These are phyloP conservation scores for Stomatorhinus ivindoensis DNA, from an alignment of 2,113 vertebrate genomes.

Conservation along the genomic window DNA sequence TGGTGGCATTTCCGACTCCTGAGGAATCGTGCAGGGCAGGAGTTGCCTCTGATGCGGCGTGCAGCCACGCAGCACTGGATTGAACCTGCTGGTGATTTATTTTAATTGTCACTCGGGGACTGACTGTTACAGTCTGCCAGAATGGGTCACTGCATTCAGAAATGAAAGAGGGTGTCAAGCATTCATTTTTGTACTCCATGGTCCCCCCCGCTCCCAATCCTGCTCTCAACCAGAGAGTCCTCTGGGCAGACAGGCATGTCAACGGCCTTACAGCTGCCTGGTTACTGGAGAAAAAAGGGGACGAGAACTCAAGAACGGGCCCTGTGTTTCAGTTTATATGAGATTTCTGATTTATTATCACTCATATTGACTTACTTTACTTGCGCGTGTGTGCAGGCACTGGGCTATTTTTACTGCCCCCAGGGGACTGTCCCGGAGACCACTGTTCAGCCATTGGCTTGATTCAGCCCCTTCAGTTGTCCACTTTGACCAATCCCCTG, in stretches of 20 bases:
- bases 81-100: constrained; percentile 65
- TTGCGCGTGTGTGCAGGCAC: not conserved
- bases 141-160: constrained; percentile 65
- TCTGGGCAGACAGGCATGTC: not conserved
- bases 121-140: constrained; percentile 55
- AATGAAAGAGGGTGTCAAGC: constrained; percentile 63
- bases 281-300: not conserved
- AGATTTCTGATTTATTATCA: not conserved
- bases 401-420: not conserved
- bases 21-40: constrained; percentile 52
- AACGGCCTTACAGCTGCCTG: not conserved
- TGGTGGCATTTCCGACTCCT: constrained; percentile 32
- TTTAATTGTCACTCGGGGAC: constrained; percentile 70
- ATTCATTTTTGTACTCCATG: constrained; percentile 56
- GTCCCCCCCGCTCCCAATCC: constrained; percentile 27
- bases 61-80: constrained; percentile 49
- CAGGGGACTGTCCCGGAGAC: not conserved
- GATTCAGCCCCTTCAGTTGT: not conserved
- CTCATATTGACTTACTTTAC: not conserved
- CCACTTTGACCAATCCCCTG: not conserved
- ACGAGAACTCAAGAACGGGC: not conserved
- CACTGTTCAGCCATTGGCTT: not conserved
- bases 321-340: not conserved
- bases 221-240: not conserved
- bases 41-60: constrained; percentile 61